A percentile compares a stretch with the other conserved stretches of the same genome.
phyloP scores from a whole-genome alignment of 2,888 invertebrate species.

The Pollenia labialis region DNA sequence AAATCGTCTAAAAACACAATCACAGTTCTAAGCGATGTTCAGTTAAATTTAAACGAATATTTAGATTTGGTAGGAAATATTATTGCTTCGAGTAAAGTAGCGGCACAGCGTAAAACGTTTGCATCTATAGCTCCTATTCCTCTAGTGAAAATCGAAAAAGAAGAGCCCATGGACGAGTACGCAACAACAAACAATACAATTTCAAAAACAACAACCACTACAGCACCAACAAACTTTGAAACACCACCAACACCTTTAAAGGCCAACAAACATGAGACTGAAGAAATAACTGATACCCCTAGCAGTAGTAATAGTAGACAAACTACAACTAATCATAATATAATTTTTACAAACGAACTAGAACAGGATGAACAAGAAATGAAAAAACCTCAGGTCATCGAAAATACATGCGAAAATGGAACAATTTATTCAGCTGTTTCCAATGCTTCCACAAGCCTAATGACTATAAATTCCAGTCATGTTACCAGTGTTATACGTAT shows the following conservation, averaged over 20 bases:
- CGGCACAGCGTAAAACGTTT: conserved; percentile 77
- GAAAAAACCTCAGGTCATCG: conserved; percentile 64
- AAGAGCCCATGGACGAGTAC: conserved; percentile 81
- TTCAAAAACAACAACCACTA: conserved; percentile 6
- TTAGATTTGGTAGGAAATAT: conserved; percentile 83
- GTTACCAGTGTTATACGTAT: conserved; percentile 83
- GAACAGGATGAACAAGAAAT: conserved; percentile 53
- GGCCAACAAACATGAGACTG: conserved; percentile 77
- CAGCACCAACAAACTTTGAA: conserved; percentile 54
- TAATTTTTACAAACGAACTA: conserved; percentile 55
- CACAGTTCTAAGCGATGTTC: conserved; percentile 84
- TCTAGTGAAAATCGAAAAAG: conserved; percentile 81
- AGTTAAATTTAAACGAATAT: conserved; percentile 83
- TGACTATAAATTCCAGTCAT: conserved; percentile 75
- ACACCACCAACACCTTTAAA: conserved; percentile 72
- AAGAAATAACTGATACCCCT: conserved; percentile 74
- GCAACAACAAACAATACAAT: conserved; percentile 36
- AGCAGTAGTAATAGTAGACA: conserved; percentile 73
- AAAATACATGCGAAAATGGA: conserved; percentile 44
- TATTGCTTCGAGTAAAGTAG: conserved; percentile 82
- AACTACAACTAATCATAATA: conserved; percentile 59
- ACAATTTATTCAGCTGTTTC: conserved; percentile 29
- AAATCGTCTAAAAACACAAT: conserved; percentile 80
- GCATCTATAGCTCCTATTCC: conserved; percentile 78
- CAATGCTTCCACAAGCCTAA: conserved; percentile 51